Conservation (phyloP, 2,797 vertebrate genomes). For the Mus minutoides region DNA sequence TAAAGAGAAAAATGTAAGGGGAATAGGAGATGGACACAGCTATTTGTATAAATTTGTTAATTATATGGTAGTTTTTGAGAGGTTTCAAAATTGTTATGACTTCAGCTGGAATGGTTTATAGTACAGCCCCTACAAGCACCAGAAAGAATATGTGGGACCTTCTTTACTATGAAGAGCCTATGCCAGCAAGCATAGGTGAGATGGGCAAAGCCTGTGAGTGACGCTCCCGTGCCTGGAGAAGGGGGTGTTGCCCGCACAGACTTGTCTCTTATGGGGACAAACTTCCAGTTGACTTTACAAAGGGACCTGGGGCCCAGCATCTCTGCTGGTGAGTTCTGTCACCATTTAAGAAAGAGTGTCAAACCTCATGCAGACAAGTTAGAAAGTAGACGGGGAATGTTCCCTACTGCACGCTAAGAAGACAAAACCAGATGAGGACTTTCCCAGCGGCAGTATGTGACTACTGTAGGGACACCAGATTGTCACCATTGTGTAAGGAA, state of each 20-base stretch:
- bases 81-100: background rate
- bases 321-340: background rate
- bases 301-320: background rate
- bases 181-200: background rate
- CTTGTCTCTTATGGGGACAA: background rate
- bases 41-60: background rate
- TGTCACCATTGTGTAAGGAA: background rate
- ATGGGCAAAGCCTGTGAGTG: background rate
- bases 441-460: too few species aligned
- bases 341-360: background rate
- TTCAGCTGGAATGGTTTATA: background rate
- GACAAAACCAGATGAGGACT: background rate
- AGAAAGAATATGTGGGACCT: background rate
- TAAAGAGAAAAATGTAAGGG: background rate
- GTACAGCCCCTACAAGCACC: background rate
- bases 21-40: background rate
- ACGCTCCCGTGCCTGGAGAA: background rate
- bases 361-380: background rate
- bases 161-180: background rate
- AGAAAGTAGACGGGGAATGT: background rate
- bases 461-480: background rate
- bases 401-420: background rate
- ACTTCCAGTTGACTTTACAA: background rate
- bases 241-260: background rate
- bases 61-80: background rate